Conservation (phyloP, 2,113 vertebrate genomes). For the Rhabdornis inornatus region DNA sequence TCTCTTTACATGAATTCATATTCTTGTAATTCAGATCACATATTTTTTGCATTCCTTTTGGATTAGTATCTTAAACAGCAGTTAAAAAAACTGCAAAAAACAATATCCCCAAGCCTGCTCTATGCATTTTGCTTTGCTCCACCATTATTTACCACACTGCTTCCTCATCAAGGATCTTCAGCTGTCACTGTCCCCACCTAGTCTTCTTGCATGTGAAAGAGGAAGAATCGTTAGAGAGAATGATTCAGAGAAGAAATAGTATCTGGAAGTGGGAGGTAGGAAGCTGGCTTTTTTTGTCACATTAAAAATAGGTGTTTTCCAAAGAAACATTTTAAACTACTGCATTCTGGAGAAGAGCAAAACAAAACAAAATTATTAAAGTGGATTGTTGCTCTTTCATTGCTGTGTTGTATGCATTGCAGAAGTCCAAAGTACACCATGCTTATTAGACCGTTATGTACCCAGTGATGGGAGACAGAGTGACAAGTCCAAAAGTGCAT, state of each 20-base stretch:
- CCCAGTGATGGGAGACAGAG: not conserved
- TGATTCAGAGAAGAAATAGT: constrained; percentile 25
- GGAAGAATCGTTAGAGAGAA: not conserved
- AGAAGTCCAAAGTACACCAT: not conserved
- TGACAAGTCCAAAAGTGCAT: not conserved
- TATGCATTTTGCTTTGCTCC: not conserved
- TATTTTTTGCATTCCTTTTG: not conserved
- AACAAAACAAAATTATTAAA: constrained; percentile 17
- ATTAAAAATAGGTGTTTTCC: constrained; percentile 32
- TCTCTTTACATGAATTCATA: not conserved
- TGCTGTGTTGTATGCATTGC: not conserved
- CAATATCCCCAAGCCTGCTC: not conserved
- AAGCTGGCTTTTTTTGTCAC: not conserved
- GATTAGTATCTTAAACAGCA: not conserved
- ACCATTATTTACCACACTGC: not conserved
- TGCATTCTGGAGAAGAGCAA: not conserved
- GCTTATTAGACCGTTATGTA: not conserved
- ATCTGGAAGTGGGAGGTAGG: constrained; percentile 35
- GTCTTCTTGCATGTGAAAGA: not conserved
- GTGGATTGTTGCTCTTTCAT: not conserved
- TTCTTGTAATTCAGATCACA: not conserved
- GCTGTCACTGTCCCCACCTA: not conserved
- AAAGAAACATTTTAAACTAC: constrained; percentile 11
- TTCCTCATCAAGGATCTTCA: not conserved
- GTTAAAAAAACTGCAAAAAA: not conserved